phyloP scores from a whole-genome alignment of 2,888 invertebrate genomes.

The Zygothrica quintamaculata region DNA sequence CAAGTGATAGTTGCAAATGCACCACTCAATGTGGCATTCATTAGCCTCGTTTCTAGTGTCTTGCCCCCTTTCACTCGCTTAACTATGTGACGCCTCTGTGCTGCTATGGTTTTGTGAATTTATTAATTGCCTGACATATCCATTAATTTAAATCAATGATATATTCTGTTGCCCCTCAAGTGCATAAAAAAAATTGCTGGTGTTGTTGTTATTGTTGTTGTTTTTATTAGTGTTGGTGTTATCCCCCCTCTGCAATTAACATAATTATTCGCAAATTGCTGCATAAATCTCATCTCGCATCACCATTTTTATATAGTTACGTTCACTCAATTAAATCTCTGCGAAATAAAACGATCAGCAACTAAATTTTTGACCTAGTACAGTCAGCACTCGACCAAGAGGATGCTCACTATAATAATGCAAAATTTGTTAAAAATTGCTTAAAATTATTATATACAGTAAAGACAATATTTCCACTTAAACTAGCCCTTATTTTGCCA shows the following conservation, averaged over 20 bases:
- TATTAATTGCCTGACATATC: conserved; percentile 85
- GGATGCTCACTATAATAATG: background rate
- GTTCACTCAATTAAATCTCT: conserved; percentile 68
- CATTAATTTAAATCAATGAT: conserved; percentile 84
- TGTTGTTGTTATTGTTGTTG: too few species aligned
- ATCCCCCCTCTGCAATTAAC: conserved; percentile 60
- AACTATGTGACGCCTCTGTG: conserved; percentile 13
- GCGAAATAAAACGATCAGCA: conserved; percentile 58
- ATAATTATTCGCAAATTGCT: conserved; percentile 76
- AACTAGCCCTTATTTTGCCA: too few species aligned
- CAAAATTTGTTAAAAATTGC: background rate
- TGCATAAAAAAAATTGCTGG: conserved; percentile 44
- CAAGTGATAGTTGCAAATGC: conserved; percentile 1
- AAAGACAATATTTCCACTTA: too few species aligned
- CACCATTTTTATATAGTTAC: conserved; percentile 62
- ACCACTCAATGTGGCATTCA: conserved; percentile 18
- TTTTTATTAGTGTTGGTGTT: too few species aligned
- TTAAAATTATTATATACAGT: too few species aligned
- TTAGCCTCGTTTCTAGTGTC: conserved; percentile 30
- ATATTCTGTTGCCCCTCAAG: conserved; percentile 52
- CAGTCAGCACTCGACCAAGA: conserved; percentile 16
- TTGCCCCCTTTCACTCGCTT: conserved; percentile 8
- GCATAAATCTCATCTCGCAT: conserved; percentile 67
- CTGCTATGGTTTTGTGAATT: conserved; percentile 83
- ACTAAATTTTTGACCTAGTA: conserved; percentile 30